Conservation (phyloP, 2,113 vertebrate species). For the Gopherus evgoodei region DNA sequence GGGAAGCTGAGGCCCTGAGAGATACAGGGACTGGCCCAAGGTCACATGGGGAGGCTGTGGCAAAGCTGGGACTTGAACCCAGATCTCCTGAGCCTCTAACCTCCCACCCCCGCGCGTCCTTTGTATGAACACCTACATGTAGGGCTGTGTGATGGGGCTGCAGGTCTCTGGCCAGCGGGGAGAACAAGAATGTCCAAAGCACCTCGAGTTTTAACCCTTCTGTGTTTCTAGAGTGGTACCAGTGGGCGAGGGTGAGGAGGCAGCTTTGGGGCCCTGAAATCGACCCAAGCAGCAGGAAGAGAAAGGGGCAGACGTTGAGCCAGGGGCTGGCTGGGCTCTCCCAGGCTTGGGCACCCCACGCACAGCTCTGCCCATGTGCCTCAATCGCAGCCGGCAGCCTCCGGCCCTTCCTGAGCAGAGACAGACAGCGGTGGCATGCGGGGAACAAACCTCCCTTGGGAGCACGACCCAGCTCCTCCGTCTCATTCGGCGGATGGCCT, state of each 20-base stretch:
- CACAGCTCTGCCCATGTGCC: too few relatives aligned
- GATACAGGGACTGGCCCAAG: background rate
- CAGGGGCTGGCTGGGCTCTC: background rate
- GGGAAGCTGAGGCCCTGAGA: too few relatives aligned
- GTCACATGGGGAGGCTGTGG: background rate
- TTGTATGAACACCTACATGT: background rate
- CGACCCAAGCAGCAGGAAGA: background rate
- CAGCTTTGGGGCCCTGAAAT: background rate
- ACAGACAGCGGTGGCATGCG: too few relatives aligned
- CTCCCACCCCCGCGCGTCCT: too few relatives aligned
- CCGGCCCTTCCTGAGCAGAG: too few relatives aligned
- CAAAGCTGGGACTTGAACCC: background rate
- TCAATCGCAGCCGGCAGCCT: too few relatives aligned
- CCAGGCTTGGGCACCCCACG: too few relatives aligned
- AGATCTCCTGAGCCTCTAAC: background rate
- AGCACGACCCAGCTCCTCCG: too few relatives aligned
- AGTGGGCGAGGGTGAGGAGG: background rate
- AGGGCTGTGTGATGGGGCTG: background rate
- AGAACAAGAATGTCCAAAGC: background rate
- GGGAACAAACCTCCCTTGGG: too few relatives aligned
- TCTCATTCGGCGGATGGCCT: too few relatives aligned
- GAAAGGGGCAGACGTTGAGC: background rate
- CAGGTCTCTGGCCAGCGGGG: background rate
- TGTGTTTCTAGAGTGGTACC: background rate
- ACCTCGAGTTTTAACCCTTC: background rate